Base-by-base conservation (phyloP, 2,888 invertebrate species). In the Lepidonotus clava region DNA sequence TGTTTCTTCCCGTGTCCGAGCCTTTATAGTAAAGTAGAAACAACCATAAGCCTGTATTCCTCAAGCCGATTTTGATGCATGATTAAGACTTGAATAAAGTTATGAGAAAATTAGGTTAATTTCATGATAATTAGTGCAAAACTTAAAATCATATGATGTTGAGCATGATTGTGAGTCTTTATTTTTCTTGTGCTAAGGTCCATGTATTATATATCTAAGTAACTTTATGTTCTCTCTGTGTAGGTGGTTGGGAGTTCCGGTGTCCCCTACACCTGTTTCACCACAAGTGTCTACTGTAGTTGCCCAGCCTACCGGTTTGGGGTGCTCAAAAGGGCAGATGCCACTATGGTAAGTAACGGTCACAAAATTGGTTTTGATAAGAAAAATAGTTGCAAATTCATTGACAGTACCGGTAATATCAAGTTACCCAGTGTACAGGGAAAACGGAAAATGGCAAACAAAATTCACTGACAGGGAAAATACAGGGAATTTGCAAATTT, bases 191-290 rank as follows among this genome's bases (percentile, higher is more conserved):
- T 46, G 46, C 46, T 18, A 11, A 46, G 46, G 8, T 46, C 8
- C 8, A 28, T 24, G 24, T n/a, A 18, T 76, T n/a, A 34, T 14
- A 6, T 18, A 36, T 18, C 32, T 14, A 14, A 11, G 38, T 32
- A 14, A 21, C 8, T 38, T n/a, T 76, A 21, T 80, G 21, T 38
- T 32, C 86, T n/a, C 86, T 66, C 40, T 36, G 76, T 84, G 6
- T 88, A 92, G 92, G 92, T 92, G 2, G 86, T 91, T 83, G 92
- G 92, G 14, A 91, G 91, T 51, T 92, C 92, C 21, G 92, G 92
- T 6, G 90, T 90, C 36, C 92, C 92, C 6, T 92, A 92, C 85
- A 90, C 89, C 8, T 92, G 92, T 87, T 90, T 92, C 24, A 86
- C 88, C 0, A 88, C 90, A 41, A 89, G 88, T 51, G 87, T 87